These are phyloP conservation scores for Grammomys dolichurus DNA, from an alignment of 2,113 vertebrate genomes.

Conservation along the genomic window DNA sequence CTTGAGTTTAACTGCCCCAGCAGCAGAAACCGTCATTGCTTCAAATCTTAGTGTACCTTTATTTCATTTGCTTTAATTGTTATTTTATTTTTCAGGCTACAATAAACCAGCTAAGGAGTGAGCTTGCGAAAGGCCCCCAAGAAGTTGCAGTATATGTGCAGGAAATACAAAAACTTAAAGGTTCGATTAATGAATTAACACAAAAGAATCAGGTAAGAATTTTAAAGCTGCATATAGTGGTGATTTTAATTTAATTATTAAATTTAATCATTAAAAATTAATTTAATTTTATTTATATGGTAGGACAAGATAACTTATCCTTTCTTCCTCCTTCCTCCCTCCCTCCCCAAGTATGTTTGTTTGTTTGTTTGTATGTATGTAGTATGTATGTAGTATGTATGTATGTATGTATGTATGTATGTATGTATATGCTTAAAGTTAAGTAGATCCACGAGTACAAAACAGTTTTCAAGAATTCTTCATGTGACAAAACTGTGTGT, in stretches of 20 bases:
- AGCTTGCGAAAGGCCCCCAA: constrained; percentile 97
- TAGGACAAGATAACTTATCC: background rate
- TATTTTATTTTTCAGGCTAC: constrained; percentile 88
- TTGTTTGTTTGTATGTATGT: background rate
- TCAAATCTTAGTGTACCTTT: constrained; percentile 16
- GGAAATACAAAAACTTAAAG: constrained; percentile 94
- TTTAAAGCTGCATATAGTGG: constrained; percentile 29
- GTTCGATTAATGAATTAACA: constrained; percentile 91
- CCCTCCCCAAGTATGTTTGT: no score
- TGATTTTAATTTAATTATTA: constrained; percentile 51
- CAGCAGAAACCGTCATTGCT: background rate
- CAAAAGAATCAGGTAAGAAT: constrained; percentile 94
- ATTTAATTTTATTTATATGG: constrained; percentile 31
- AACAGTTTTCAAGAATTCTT: background rate
- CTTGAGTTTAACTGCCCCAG: constrained; percentile 19
- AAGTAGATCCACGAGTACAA: background rate
- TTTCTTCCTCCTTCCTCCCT: no score
- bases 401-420: no score
- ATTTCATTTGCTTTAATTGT: constrained; percentile 52
- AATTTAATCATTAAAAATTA: background rate
- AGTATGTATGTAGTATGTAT: no score
- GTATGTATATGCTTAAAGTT: background rate
- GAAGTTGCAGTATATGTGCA: constrained; percentile 96
- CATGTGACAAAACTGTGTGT: background rate
- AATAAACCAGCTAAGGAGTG: constrained; percentile 93